Evolutionary conservation across 2,888 invertebrate genomes (phyloP).

Genomic region (Rhopalosiphum nymphaeae): DNA sequence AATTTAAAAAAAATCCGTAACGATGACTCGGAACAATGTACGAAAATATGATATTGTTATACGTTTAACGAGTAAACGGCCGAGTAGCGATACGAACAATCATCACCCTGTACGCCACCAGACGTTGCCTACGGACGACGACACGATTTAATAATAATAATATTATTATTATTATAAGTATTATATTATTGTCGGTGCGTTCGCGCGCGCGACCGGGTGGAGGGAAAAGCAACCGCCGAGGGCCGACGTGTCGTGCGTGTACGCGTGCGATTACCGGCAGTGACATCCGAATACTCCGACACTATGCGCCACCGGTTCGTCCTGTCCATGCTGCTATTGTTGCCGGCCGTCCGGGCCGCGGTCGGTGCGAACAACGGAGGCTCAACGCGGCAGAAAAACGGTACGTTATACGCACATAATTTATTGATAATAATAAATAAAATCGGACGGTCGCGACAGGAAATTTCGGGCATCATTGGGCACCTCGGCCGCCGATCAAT

Average conservation of each 20-base stretch:
- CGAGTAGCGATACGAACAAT: too few species aligned
- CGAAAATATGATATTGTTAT: too few species aligned
- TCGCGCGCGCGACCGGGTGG: not conserved
- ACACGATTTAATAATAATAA: not conserved
- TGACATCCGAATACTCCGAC: constrained; percentile 42
- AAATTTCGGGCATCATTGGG: too few species aligned
- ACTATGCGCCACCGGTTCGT: constrained; percentile 57
- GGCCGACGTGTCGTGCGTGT: not conserved
- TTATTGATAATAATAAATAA: too few species aligned
- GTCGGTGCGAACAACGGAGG: not conserved
- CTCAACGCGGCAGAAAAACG: constrained; percentile 11
- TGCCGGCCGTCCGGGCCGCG: not conserved
- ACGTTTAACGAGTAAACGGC: too few species aligned
- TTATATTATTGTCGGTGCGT: not conserved
- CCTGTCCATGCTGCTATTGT: constrained; percentile 13
- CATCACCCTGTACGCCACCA: too few species aligned
- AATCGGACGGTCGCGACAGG: too few species aligned
- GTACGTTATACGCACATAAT: not conserved
- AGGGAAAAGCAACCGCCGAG: not conserved
- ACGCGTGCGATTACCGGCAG: not conserved
- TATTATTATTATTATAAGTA: not conserved
- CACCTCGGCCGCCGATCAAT: too few species aligned
- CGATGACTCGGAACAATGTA: too few species aligned
- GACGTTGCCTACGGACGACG: not conserved
- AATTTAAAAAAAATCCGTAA: not conserved